Evolutionary conservation across 2,113 vertebrate species (phyloP).

Genomic region (Mirounga angustirostris): DNA sequence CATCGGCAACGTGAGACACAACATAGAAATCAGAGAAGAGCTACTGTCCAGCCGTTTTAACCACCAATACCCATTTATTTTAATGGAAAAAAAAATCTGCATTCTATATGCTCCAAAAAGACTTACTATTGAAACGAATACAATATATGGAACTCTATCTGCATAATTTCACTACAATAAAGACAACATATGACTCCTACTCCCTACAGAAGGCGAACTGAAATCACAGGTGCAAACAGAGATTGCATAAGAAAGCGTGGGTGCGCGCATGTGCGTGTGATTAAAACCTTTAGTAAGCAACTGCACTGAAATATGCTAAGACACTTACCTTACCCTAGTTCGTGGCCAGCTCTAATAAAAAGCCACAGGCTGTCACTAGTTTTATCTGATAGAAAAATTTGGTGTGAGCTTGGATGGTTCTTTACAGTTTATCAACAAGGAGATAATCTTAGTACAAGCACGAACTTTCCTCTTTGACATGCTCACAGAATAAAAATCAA

Average conservation of each 20-base stretch:
- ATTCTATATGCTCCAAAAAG: slow-evolving; percentile 85
- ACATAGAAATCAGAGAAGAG: slow-evolving; percentile 82
- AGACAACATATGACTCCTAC: slow-evolving; percentile 83
- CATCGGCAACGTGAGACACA: slow-evolving; percentile 72
- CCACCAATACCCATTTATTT: slow-evolving; percentile 88
- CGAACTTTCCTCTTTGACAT: slow-evolving; percentile 82
- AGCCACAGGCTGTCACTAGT: slow-evolving; percentile 87
- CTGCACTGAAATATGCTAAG: slow-evolving; percentile 89
- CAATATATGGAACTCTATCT: slow-evolving; percentile 81
- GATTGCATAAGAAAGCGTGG: slow-evolving; percentile 89
- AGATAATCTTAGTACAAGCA: slow-evolving; percentile 80
- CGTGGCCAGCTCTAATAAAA: slow-evolving; percentile 85
- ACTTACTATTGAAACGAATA: slow-evolving; percentile 83
- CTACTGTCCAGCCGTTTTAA: slow-evolving; percentile 84
- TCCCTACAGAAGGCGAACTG: slow-evolving; percentile 84
- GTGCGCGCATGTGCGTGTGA: slow-evolving; percentile 35
- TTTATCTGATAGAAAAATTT: slow-evolving; percentile 86
- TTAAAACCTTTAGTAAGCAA: slow-evolving; percentile 89
- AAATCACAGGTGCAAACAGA: slow-evolving; percentile 86
- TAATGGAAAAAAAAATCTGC: slow-evolving; percentile 86
- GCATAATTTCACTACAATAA: slow-evolving; percentile 84
- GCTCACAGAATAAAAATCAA: slow-evolving; percentile 87
- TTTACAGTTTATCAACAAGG: slow-evolving; percentile 86
- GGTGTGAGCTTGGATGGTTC: slow-evolving; percentile 89
- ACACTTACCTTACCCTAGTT: slow-evolving; percentile 89